Conservation (phyloP, 2,113 vertebrate species). For the Potamarius usumacintae region DNA sequence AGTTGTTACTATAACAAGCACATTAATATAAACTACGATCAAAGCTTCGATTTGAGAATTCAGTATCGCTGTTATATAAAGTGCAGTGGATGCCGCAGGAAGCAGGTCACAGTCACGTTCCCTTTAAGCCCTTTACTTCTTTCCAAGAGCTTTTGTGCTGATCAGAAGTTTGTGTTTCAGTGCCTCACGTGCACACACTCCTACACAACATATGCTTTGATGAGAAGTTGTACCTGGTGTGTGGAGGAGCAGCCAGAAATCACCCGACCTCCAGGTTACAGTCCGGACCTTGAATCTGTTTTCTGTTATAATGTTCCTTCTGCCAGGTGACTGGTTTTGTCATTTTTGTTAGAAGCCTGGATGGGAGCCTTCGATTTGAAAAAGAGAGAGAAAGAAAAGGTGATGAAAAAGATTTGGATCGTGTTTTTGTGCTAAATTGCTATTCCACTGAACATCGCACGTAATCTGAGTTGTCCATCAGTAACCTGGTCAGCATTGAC, state of each 20-base stretch:
- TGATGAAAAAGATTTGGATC: not conserved
- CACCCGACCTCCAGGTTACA: not conserved
- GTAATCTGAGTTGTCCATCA: not conserved
- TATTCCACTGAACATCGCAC: not conserved
- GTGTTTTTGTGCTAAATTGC: not conserved
- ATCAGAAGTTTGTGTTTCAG: not conserved
- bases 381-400: not conserved
- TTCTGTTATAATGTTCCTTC: not conserved
- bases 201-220: not conserved
- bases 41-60: not conserved
- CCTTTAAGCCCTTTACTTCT: not conserved
- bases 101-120: not conserved
- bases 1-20: not conserved
- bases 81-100: not conserved
- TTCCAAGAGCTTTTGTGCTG: not conserved
- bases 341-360: constrained; percentile 11
- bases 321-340: not conserved
- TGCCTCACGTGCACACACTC: not conserved
- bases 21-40: no score
- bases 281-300: not conserved
- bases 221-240: not conserved
- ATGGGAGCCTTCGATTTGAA: not conserved
- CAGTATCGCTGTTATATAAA: not conserved
- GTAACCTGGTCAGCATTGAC: not conserved
- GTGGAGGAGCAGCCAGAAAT: not conserved